A percentile compares a stretch with the other conserved stretches of the same genome.
Evolutionary conservation across 2,113 vertebrate genomes (phyloP).

Genomic region (Notarius quadriscutis): DNA sequence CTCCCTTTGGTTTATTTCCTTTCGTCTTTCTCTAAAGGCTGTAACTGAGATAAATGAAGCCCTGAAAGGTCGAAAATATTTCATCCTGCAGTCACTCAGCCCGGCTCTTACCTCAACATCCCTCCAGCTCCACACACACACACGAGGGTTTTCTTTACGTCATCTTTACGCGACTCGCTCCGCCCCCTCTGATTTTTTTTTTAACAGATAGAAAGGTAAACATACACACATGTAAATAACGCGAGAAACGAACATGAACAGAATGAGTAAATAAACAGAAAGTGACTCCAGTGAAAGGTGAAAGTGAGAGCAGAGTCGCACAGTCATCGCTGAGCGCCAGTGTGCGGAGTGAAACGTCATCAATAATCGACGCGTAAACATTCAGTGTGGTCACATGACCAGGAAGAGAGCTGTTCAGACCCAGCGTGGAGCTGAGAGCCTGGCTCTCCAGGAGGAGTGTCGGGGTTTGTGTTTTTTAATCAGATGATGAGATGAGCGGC

Average conservation of each 20-base stretch:
- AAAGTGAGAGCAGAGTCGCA: too few species aligned
- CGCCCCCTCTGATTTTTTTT: constrained; percentile 27
- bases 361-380: background rate
- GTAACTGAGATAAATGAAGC: too few species aligned
- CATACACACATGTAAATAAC: too few species aligned
- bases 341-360: background rate
- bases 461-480: too few species aligned
- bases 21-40: background rate
- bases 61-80: background rate
- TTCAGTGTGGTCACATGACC: background rate
- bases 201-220: too few species aligned
- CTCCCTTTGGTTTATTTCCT: background rate
- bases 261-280: too few species aligned
- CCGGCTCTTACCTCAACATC: constrained; percentile 65
- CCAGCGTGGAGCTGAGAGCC: too few species aligned
- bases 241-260: too few species aligned
- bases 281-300: too few species aligned
- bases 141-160: constrained; percentile 48
- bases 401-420: too few species aligned
- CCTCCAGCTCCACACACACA: constrained; percentile 29
- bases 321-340: too few species aligned
- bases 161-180: constrained; percentile 57
- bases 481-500: background rate
- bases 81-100: background rate
- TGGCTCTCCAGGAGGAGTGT: background rate